Conservation (phyloP, 2,888 invertebrate species). For the Seira ritae region DNA sequence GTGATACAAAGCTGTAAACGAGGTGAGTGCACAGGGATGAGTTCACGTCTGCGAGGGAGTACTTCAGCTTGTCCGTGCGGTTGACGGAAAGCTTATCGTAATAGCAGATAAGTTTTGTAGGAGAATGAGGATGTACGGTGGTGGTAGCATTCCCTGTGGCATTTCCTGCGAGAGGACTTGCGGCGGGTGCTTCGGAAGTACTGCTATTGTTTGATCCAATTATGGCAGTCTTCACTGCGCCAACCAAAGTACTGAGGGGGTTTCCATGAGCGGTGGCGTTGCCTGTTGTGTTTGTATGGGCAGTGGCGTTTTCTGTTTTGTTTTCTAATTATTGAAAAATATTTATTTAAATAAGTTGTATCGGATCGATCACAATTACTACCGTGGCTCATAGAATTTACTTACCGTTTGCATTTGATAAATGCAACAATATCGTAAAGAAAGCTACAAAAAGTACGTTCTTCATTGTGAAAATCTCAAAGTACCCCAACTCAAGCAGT, state of each 20-base stretch:
- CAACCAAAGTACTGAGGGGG: too few relatives aligned
- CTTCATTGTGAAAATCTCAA: constrained; percentile 12
- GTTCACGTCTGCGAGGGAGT: constrained; percentile 39
- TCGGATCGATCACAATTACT: too few relatives aligned
- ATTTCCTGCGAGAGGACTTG: not conserved
- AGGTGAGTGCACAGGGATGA: constrained; percentile 59
- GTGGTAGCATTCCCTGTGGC: not conserved
- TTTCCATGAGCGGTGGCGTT: not conserved
- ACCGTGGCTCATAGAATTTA: too few relatives aligned
- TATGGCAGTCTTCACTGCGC: too few relatives aligned
- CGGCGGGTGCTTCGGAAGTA: not conserved
- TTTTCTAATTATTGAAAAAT: not conserved
- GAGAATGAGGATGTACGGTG: not conserved
- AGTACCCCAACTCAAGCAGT: too few relatives aligned
- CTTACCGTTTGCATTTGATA: constrained; percentile 30
- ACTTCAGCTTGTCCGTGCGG: constrained; percentile 31
- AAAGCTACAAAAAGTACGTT: constrained; percentile 10
- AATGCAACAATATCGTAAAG: constrained; percentile 25
- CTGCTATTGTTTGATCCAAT: not conserved
- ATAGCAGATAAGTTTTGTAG: constrained; percentile 50
- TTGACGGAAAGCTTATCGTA: constrained; percentile 33
- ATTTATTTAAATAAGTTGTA: too few relatives aligned
- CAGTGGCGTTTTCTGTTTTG: not conserved
- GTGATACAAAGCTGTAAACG: constrained; percentile 46
- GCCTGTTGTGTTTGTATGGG: not conserved